Conservation (phyloP, 92 coral and sea anemone species). For the Porites lobata region DNA sequence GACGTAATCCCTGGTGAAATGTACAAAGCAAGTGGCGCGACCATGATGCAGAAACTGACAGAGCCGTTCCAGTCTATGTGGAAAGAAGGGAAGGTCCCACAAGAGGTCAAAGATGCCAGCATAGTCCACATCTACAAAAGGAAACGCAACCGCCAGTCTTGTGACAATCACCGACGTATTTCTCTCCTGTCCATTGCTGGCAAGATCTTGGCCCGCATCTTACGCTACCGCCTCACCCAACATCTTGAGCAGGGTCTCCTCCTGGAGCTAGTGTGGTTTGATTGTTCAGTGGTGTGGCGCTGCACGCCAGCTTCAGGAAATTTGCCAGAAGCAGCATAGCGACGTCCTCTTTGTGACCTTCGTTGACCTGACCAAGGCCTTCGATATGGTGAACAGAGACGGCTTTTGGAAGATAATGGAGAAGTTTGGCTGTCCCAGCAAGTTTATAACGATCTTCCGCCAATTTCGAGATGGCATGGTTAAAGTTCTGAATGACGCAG, state of each 20-base stretch:
- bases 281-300: too few relatives aligned
- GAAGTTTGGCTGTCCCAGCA: too few relatives aligned
- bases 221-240: too few relatives aligned
- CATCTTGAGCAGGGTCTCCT: too few relatives aligned
- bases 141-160: background rate
- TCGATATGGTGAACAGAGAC: background rate
- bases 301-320: background rate
- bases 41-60: background rate
- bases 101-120: background rate
- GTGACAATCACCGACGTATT: too few relatives aligned
- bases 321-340: background rate
- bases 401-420: too few relatives aligned
- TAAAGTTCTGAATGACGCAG: too few relatives aligned
- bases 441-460: too few relatives aligned
- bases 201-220: background rate
- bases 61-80: constrained; percentile 7
- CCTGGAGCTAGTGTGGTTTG: background rate
- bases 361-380: background rate
- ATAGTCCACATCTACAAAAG: constrained; percentile 12
- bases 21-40: background rate
- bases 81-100: background rate
- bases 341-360: background rate
- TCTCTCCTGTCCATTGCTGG: background rate
- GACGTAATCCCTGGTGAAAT: constrained; percentile 6
- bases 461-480: too few relatives aligned